These are phyloP conservation scores for Anas platyrhynchos DNA, from an alignment of 2,113 vertebrate genomes.

Conservation along the genomic window DNA sequence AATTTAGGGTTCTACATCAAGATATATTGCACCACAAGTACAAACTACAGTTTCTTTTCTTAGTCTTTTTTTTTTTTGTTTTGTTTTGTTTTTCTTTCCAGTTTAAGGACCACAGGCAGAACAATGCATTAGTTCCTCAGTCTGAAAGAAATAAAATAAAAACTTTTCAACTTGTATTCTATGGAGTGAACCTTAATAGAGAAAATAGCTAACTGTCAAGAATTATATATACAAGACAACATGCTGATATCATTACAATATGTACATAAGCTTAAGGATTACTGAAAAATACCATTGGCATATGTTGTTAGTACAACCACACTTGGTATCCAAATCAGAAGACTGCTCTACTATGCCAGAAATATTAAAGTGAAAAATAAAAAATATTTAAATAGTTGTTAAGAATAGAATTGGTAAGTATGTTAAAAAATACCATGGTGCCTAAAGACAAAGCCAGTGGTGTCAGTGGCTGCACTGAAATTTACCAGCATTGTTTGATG, in stretches of 20 bases:
- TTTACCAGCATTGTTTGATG: neutral
- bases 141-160: neutral
- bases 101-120: neutral
- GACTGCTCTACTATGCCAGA: neutral
- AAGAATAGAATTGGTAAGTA: neutral
- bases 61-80: neutral
- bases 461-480: neutral
- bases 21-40: neutral
- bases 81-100: too few species aligned
- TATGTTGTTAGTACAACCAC: accelerated
- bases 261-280: neutral
- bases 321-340: neutral
- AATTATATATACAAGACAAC: neutral
- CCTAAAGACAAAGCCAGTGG: neutral
- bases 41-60: neutral
- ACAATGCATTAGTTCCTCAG: neutral
- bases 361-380: neutral
- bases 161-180: neutral
- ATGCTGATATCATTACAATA: neutral
- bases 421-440: neutral
- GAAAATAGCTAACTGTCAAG: neutral
- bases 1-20: neutral
- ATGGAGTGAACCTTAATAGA: neutral
- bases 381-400: neutral
- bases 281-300: neutral